Conservation (phyloP, 2,888 invertebrate species). For the Epirrita christyi region DNA sequence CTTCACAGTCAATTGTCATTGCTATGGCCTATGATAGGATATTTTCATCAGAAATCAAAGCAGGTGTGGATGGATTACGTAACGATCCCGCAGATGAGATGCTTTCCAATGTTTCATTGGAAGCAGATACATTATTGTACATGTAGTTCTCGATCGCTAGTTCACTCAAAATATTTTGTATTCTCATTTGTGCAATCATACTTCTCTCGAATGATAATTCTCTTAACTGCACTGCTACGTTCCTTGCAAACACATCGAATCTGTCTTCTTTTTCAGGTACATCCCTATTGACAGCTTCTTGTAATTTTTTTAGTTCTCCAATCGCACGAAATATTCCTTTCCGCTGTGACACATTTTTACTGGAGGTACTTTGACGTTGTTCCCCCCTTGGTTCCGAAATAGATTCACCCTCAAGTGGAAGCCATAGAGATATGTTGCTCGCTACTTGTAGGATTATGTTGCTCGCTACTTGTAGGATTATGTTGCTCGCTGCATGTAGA, state of each 20-base stretch:
- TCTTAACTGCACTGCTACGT: too few relatives aligned
- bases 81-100: conserved; percentile 28
- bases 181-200: too few relatives aligned
- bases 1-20: too few relatives aligned
- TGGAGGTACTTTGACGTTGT: conserved; percentile 26
- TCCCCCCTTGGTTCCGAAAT: too few relatives aligned
- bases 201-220: too few relatives aligned
- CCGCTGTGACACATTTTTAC: conserved; percentile 27
- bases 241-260: conserved; percentile 34
- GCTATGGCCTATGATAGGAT: too few relatives aligned
- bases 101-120: conserved; percentile 26
- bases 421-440: conserved; percentile 26
- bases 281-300: conserved; percentile 34
- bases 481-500: conserved; percentile 28
- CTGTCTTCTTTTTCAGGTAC: conserved; percentile 34
- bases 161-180: too few relatives aligned
- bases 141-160: too few relatives aligned
- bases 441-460: conserved; percentile 29
- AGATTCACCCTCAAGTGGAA: conserved; percentile 29
- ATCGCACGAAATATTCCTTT: conserved; percentile 33
- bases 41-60: conserved; percentile 28
- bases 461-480: conserved; percentile 29
- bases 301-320: too few relatives aligned
- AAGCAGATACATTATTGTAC: too few relatives aligned
- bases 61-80: too few relatives aligned